phyloP scores from a whole-genome alignment of 2,888 invertebrate genomes.

The Athalia circularis region DNA sequence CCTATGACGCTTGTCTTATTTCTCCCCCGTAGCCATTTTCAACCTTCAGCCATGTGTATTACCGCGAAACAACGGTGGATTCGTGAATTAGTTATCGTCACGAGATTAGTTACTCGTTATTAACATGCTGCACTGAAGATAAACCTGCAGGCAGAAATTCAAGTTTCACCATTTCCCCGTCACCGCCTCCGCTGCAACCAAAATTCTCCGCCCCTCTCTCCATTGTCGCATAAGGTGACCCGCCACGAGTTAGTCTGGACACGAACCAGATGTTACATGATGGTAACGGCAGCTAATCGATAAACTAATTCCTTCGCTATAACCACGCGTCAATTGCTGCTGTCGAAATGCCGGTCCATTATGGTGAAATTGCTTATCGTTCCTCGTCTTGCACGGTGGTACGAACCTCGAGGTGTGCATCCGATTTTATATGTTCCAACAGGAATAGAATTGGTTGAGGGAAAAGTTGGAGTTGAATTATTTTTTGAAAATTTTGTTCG shows the following conservation, averaged over 20 bases:
- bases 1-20: neutral
- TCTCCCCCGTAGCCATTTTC: too few species aligned
- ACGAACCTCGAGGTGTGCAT: neutral
- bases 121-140: constrained; percentile 22
- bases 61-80: constrained; percentile 11
- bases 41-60: neutral
- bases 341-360: too few species aligned
- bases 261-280: too few species aligned
- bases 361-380: neutral
- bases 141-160: constrained; percentile 17
- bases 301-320: constrained; percentile 2
- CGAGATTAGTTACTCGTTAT: constrained; percentile 34
- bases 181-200: neutral
- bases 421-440: neutral
- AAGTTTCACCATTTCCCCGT: constrained; percentile 21
- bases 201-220: neutral
- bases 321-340: neutral
- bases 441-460: neutral
- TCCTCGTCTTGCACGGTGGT: too few species aligned
- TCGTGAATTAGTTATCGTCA: constrained; percentile 40
- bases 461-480: neutral
- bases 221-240: too few species aligned
- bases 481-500: constrained; percentile 13
- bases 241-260: too few species aligned
- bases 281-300: neutral